These are phyloP conservation scores for Melanocharis versteri DNA, from an alignment of 2,113 vertebrate species.

Conservation along the genomic window DNA sequence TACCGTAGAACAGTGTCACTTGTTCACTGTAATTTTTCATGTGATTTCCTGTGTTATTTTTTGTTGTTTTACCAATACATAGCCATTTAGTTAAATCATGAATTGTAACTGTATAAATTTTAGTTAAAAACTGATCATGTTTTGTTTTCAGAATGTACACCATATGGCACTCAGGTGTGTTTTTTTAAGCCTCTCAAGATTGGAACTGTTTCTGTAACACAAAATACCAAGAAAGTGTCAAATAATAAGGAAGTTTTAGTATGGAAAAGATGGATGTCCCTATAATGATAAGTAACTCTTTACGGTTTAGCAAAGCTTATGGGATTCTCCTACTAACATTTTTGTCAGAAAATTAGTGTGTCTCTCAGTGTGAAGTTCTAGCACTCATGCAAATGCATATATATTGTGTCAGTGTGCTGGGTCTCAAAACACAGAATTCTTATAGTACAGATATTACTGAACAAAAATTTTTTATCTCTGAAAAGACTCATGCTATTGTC, in stretches of 20 bases:
- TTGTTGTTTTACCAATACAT: background rate
- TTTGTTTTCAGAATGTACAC: background rate
- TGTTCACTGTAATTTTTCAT: background rate
- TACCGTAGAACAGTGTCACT: background rate
- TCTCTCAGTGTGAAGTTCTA: background rate
- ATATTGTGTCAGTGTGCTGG: background rate
- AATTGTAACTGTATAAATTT: background rate
- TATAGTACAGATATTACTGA: background rate
- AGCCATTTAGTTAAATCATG: background rate
- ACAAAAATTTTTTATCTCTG: background rate
- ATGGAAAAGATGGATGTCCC: background rate
- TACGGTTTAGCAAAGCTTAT: background rate
- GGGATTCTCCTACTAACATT: background rate
- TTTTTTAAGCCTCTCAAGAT: background rate
- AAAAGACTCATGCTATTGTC: fast-evolving
- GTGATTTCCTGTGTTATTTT: background rate
- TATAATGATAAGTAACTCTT: background rate
- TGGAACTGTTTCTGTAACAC: background rate
- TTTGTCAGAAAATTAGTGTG: background rate
- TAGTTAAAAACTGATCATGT: background rate
- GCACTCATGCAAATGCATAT: background rate
- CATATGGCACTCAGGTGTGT: background rate
- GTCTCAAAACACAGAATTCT: background rate
- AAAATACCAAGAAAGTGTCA: background rate
- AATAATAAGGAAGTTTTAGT: background rate